Conservation (phyloP, 2,888 invertebrate genomes). For the Atherix ibis region DNA sequence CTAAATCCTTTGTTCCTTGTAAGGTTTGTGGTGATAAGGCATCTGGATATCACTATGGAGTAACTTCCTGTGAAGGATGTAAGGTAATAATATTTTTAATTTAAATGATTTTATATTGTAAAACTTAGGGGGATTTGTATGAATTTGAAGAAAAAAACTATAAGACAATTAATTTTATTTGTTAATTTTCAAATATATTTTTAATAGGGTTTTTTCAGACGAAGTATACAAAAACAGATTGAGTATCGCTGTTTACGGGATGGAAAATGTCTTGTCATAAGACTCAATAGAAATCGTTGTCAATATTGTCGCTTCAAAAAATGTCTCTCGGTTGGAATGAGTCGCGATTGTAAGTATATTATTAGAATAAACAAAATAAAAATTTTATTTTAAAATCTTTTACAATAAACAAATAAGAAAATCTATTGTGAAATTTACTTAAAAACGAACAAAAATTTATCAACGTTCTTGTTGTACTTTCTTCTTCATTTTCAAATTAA, state of each 20-base stretch:
- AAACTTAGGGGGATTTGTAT: too few relatives aligned
- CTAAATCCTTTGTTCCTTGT: constrained; percentile 82
- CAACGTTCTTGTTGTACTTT: too few relatives aligned
- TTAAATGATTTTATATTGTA: constrained; percentile 1
- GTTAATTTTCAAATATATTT: constrained; percentile 4
- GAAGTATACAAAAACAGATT: constrained; percentile 93
- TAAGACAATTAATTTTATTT: too few relatives aligned
- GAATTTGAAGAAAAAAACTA: too few relatives aligned
- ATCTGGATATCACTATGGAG: constrained; percentile 87
- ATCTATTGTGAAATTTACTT: too few relatives aligned
- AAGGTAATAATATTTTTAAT: constrained; percentile 58
- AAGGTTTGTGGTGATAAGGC: constrained; percentile 95
- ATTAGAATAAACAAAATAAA: too few relatives aligned
- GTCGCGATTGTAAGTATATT: constrained; percentile 78
- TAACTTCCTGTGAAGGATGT: constrained; percentile 95
- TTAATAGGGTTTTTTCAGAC: constrained; percentile 81
- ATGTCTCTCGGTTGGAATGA: constrained; percentile 93
- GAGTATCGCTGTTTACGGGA: constrained; percentile 88
- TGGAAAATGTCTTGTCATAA: constrained; percentile 85
- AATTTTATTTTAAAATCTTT: too few relatives aligned
- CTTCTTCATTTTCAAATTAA: too few relatives aligned
- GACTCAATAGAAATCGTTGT: constrained; percentile 86
- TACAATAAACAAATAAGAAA: too few relatives aligned
- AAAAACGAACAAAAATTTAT: too few relatives aligned
- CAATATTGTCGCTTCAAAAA: constrained; percentile 95